These are phyloP conservation scores for Acleris sparsana DNA, from an alignment of 2,888 invertebrate species.

Conservation along the genomic window DNA sequence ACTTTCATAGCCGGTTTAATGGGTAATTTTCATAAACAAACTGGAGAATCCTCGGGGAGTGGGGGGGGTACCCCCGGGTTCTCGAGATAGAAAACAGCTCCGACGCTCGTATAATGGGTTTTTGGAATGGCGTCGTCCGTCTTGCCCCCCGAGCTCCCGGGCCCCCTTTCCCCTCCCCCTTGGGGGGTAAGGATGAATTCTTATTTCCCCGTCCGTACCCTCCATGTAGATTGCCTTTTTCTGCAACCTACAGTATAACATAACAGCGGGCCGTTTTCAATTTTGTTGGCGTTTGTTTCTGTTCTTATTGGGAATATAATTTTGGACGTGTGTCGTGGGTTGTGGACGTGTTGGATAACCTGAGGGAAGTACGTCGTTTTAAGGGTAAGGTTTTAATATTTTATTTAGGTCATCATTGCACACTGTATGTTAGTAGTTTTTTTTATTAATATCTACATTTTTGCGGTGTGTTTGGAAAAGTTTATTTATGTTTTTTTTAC, in stretches of 20 bases:
- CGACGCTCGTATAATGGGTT: conserved; percentile 87
- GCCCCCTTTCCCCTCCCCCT: conserved; percentile 51
- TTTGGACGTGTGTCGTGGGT: conserved; percentile 23
- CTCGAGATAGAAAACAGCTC: conserved; percentile 85
- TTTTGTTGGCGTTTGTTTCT: conserved; percentile 69
- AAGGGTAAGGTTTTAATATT: no score
- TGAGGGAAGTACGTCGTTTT: not conserved
- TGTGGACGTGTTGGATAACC: not conserved
- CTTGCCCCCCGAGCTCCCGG: conserved; percentile 66
- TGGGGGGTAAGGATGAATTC: conserved; percentile 36
- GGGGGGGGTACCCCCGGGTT: conserved; percentile 61
- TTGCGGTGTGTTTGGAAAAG: no score
- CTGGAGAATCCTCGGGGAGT: conserved; percentile 74
- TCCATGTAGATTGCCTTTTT: conserved; percentile 83
- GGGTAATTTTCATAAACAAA: conserved; percentile 83
- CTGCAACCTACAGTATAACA: conserved; percentile 78
- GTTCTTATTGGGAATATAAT: conserved; percentile 40
- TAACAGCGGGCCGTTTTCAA: conserved; percentile 83
- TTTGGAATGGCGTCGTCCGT: conserved; percentile 89
- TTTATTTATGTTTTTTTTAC: no score
- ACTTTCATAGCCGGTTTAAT: conserved; percentile 83
- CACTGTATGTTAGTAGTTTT: no score
- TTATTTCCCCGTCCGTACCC: conserved; percentile 59
- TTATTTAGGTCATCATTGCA: no score
- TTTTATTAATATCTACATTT: no score